Base-by-base conservation (phyloP, 2,888 invertebrate genomes). In the Cerastis rubricosa region DNA sequence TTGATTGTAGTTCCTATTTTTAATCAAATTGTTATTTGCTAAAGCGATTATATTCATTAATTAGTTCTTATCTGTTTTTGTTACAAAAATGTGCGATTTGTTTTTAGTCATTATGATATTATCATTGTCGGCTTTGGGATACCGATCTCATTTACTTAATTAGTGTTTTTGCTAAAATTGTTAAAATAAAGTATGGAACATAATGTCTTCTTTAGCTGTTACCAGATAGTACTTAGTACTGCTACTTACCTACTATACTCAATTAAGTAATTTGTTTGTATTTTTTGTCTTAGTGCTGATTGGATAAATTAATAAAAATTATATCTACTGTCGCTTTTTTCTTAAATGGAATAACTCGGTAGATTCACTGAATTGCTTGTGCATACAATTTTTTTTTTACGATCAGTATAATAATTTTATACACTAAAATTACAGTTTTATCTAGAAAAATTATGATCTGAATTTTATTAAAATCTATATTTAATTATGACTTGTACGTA, bases 101-200 rank as follows among this genome's bases (percentile, higher is more conserved):
- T 49, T 76, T 54, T 67, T 11, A 74, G 25, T 81, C 57, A 74
- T 63, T 74, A 43, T 6, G 14, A 35, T 49, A 63, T 29, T 63
- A 51, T n/a, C n/a, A 17, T 67, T 81, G 17, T 40, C 19, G 25
- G 29, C 65, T 6, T 65, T 65, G 7, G 40, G 64, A 43, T 40
- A 40, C n/a, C 14, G 14, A 64, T 64, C 43, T 64, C 11, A 59
- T 76, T 59, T 35, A 45, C 17, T 12, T 51, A 80, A 40, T 71
- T 63, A 5, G 19, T 40, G 35, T 11, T 47, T 71, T 29, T 49
- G 40, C 19, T 47, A 43, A 17, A 19, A 29, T 29, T 9, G 14
- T 51, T 49, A 43, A 25, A 66, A 67, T 19, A 19, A 66, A 12
- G 45, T 40, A 40, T 14, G 9, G 7, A 11, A 4, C 9, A 29